Base-by-base conservation (phyloP, 2,113 vertebrate species). In the Sitta europaea region DNA sequence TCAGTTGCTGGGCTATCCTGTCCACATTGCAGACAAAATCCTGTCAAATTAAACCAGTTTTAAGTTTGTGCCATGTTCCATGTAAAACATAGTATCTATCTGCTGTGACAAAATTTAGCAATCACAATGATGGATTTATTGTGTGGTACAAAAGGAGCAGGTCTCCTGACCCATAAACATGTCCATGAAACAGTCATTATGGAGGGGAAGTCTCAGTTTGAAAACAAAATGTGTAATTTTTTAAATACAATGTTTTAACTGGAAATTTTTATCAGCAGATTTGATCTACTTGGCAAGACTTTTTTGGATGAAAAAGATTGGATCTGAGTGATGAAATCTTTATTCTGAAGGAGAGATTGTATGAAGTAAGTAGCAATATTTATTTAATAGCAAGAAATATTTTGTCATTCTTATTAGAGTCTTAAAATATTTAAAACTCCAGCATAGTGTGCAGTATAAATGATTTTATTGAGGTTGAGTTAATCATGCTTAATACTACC, bases 21-120 rank as follows among this genome's bases (percentile, higher is more conserved):
- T 25, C 40, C 11, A 20, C 18, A 4, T 14, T 27, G 53, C 40
- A 45, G 35, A 36, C 9, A 78, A 88, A 88, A 67, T 58, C 24
- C 33, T 86, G 55, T 38, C 54, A 51, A 9, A 17, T 67, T 15
- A 76, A 80, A 22, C 6, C 38, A 66, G 55, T 27, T 78, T 58
- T 35, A 53, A 78, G 50, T 45, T 21, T 0, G 0, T n/a, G 31
- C 14, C 4, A 3, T 0, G 2, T 67, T 67, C 42, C 4, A 22
- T 25, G 17, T 76, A 35, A 79, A 73, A 35, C 28, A 6, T 6
- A 38, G 36, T 38, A 74, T 23, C 28, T 9, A 5, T 66, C 68
- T 61, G 20, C 63, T 73, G 7, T 12, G 68, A 42, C 40, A 57
- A 53, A 54, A 22, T 77, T 70, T 38, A 55, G 6, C 42, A 50